Evolutionary conservation across 2,888 invertebrate species (phyloP), one percentile per base, ranked within the genome.

Genomic region (Autographa gamma): DNA sequence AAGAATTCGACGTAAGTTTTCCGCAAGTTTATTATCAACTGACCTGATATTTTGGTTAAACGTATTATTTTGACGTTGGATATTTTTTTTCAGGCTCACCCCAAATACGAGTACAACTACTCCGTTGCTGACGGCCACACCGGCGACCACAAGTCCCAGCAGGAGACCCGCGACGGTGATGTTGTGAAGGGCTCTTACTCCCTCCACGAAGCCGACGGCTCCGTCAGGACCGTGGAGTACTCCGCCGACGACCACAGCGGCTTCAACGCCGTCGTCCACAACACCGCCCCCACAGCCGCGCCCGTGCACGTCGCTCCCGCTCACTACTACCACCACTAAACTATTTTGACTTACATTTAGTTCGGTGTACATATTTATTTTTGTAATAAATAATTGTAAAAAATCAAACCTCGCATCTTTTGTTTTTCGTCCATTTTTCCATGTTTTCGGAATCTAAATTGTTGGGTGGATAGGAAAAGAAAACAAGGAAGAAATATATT

Each of bases 141-240:
- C 65, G 96, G 95, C 14, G 96, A 96, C 88, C 91, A 93, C 84
- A 95, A 96, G 88, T 92, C 92, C 81, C 96, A 96, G 84, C 87
- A 91, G 63, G 95, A 96, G 87, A 88, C 90, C 79, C 90, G 92
- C 69, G 93, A 95, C 87, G 96, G 96, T 19, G 94, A 96, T 79
- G 93, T 92, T 31, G 96, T 96, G 71, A 93, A 94, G 86, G 96
- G 96, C 64, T 94, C 96, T 74, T 96, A 96, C 88, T 94, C 93
- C 32, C 88, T 96, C 71, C 93, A 93, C 77, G 96, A 96, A 79
- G 93, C 96, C 52, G 95, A 94, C 73, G 96, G 96, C 76, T 95
- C 96, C 83, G 80, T 95, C 78, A 90, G 96, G 83, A 95, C 92
- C 63, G 96, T 96, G 72, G 93, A 95, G 85, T 96, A 96, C 88